These are phyloP conservation scores for Takifugu ocellatus DNA, from an alignment of 2,797 vertebrate genomes.

Conservation along the genomic window DNA sequence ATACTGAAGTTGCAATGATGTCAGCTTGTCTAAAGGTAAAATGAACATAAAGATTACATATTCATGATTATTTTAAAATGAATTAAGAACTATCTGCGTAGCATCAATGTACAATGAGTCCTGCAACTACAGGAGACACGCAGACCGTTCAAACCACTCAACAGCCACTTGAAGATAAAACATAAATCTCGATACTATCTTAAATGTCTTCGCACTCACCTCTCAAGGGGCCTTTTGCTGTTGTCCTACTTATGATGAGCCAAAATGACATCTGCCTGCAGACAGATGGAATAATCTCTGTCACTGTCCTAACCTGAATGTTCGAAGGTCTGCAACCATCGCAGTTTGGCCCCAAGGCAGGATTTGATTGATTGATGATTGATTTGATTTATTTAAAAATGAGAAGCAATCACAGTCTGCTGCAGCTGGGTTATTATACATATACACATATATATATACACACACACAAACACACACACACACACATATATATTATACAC, in stretches of 20 bases:
- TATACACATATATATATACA: too few species aligned
- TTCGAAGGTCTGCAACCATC: slow-evolving; percentile 43
- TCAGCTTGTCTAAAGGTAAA: not conserved
- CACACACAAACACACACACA: too few species aligned
- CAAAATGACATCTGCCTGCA: not conserved
- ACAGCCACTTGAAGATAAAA: slow-evolving; percentile 21
- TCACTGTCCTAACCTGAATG: slow-evolving; percentile 59
- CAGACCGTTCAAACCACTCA: slow-evolving; percentile 9
- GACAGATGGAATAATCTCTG: slow-evolving; percentile 55
- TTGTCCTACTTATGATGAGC: slow-evolving; percentile 27
- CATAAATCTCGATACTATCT: slow-evolving; percentile 10
- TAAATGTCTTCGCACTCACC: slow-evolving; percentile 11
- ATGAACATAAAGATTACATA: too few species aligned
- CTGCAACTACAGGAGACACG: not conserved
- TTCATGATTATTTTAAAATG: too few species aligned
- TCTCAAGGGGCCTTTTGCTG: slow-evolving; percentile 30
- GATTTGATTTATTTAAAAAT: too few species aligned
- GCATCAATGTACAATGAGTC: not conserved
- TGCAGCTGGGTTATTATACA: too few species aligned
- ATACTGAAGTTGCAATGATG: not conserved
- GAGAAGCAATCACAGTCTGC: too few species aligned
- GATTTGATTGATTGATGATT: too few species aligned
- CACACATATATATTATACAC: too few species aligned
- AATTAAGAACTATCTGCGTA: too few species aligned
- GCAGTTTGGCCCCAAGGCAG: slow-evolving; percentile 17